Conservation (phyloP, 1,140 invertebrate genomes). For the Centruroides vittatus region DNA sequence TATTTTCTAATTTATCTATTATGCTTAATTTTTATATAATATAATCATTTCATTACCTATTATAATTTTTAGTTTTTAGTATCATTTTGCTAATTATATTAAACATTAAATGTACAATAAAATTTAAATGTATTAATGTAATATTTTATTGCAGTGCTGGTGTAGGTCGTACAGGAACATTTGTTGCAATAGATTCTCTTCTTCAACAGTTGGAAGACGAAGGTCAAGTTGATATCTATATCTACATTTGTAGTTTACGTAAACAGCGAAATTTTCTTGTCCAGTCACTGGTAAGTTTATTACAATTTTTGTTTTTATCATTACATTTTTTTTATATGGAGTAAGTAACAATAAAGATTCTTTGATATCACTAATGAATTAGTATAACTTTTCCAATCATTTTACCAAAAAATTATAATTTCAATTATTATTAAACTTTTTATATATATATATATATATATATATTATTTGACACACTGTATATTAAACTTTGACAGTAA, state of each 20-base stretch:
- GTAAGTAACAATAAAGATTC: not conserved
- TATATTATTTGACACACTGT: too few species aligned
- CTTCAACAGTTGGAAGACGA: constrained; percentile 33
- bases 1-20: too few species aligned
- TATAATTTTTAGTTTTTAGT: too few species aligned
- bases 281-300: constrained; percentile 50
- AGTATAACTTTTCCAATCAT: not conserved
- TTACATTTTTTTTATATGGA: not conserved
- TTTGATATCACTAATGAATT: not conserved
- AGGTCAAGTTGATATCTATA: constrained; percentile 13
- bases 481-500: too few species aligned
- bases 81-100: too few species aligned
- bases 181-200: constrained; percentile 85
- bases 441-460: too few species aligned
- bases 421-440: not conserved
- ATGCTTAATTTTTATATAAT: too few species aligned
- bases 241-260: constrained; percentile 39
- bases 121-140: too few species aligned
- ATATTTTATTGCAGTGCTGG: constrained; percentile 45
- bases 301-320: not conserved
- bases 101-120: not conserved
- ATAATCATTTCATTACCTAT: too few species aligned
- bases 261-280: constrained; percentile 57
- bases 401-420: not conserved
- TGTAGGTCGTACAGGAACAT: constrained; percentile 92